phyloP scores from a whole-genome alignment of 1,140 invertebrate genomes.

The Orius insidiosus region DNA sequence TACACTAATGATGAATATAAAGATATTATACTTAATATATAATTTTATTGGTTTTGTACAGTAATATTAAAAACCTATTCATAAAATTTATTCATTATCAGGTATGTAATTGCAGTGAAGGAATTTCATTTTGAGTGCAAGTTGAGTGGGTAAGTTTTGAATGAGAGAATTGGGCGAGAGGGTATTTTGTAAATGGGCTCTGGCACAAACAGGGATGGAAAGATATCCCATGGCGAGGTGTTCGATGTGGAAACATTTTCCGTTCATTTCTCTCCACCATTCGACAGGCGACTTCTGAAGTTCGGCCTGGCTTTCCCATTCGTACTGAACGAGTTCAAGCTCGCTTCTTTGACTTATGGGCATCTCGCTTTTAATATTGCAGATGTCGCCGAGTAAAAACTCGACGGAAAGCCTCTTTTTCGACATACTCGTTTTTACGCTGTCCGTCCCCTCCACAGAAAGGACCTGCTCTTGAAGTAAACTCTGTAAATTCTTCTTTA shows the following conservation, averaged over 20 bases:
- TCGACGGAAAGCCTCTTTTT: slow-evolving; percentile 27
- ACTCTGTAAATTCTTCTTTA: slow-evolving; percentile 28
- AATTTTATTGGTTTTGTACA: no score
- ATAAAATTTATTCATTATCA: neutral
- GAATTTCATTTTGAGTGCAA: slow-evolving; percentile 15
- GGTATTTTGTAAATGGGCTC: slow-evolving; percentile 8
- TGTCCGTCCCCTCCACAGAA: slow-evolving; percentile 12
- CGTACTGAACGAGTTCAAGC: slow-evolving; percentile 32
- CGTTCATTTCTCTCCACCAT: slow-evolving; percentile 30
- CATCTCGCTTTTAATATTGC: slow-evolving; percentile 25
- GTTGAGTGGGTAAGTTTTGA: slow-evolving; percentile 8
- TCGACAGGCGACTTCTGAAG: slow-evolving; percentile 32
- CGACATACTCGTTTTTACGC: slow-evolving; percentile 2
- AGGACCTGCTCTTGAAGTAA: slow-evolving; percentile 26
- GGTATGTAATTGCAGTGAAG: slow-evolving; percentile 13
- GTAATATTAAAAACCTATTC: no score
- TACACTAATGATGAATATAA: no score
- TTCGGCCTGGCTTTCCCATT: slow-evolving; percentile 29
- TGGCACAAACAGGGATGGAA: slow-evolving; percentile 31
- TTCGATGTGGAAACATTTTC: slow-evolving; percentile 32
- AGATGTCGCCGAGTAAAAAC: slow-evolving; percentile 28
- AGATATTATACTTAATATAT: no score
- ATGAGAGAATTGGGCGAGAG: slow-evolving; percentile 6
- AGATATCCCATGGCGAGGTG: slow-evolving; percentile 29
- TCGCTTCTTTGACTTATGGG: slow-evolving; percentile 29